A percentile compares a stretch with the other conserved stretches of the same genome.
Evolutionary conservation across 2,797 vertebrate species (phyloP).

Genomic region (Melanotaenia parkinsoni): DNA sequence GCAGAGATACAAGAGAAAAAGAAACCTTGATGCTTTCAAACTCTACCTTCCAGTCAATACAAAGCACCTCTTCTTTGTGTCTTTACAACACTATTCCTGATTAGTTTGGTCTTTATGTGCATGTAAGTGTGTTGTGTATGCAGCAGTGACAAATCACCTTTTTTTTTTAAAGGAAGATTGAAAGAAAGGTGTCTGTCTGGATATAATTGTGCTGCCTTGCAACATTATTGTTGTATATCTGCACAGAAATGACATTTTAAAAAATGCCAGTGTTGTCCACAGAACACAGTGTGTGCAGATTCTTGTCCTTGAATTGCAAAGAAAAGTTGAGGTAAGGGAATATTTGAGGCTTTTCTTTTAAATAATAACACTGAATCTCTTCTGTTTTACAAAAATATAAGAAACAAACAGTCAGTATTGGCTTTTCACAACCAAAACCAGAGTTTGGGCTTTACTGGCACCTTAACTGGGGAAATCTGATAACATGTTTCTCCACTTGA

Average conservation of each 20-base stretch:
- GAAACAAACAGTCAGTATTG: neutral
- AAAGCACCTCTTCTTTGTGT: slow-evolving; percentile 21
- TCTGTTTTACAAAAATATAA: slow-evolving; percentile 2
- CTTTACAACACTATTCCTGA: slow-evolving; percentile 12
- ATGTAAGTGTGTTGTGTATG: neutral
- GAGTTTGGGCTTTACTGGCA: slow-evolving; percentile 1
- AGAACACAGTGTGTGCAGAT: neutral
- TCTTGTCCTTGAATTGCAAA: neutral
- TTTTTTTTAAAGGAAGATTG: slow-evolving; percentile 2
- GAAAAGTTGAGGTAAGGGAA: neutral
- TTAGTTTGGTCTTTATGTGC: neutral
- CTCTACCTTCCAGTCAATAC: slow-evolving; percentile 2
- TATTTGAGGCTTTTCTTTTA: neutral
- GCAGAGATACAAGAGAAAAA: slow-evolving; percentile 5
- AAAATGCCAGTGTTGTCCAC: neutral
- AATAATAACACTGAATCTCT: neutral
- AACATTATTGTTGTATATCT: neutral
- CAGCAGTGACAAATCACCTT: neutral
- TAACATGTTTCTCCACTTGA: slow-evolving; percentile 32
- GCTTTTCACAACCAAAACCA: slow-evolving; percentile 3
- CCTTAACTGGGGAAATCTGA: slow-evolving; percentile 22
- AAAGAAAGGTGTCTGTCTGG: slow-evolving; percentile 3
- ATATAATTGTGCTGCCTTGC: slow-evolving; percentile 1
- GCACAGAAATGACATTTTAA: neutral
- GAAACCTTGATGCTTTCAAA: slow-evolving; percentile 17